Conservation (phyloP, 1,140 invertebrate genomes). For the Myzus persicae region DNA sequence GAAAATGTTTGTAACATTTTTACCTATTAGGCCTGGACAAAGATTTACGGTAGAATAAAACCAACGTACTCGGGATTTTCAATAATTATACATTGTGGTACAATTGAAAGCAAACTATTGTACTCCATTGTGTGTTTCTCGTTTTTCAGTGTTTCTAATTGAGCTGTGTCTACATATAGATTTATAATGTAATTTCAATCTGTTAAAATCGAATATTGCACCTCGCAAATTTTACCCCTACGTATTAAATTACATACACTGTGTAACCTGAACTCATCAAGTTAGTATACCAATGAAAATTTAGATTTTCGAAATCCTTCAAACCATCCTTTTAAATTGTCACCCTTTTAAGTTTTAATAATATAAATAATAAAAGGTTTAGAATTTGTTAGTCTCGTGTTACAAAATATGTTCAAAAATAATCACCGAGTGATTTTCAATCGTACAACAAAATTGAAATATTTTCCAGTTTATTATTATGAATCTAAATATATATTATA, state of each 20-base stretch:
- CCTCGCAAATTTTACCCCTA: background rate
- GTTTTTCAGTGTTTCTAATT: background rate
- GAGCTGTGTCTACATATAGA: background rate
- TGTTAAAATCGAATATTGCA: background rate
- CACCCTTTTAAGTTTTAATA: background rate
- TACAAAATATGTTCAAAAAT: background rate
- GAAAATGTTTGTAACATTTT: background rate
- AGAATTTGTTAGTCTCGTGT: background rate
- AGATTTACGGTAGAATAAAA: background rate
- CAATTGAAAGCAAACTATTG: background rate
- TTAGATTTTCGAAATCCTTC: background rate
- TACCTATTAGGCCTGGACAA: background rate
- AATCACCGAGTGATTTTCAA: background rate
- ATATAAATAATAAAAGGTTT: background rate
- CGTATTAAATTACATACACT: background rate
- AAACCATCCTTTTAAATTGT: background rate
- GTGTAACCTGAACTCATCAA: background rate
- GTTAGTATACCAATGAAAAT: background rate
- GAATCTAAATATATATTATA: background rate
- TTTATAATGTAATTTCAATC: background rate
- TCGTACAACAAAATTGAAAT: background rate
- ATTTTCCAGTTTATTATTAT: background rate
- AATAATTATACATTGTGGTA: background rate
- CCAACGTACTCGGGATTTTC: background rate
- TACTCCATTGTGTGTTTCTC: background rate